Percentiles rank a stretch among this genome's conserved stretches.
Evolutionary conservation across 2,888 invertebrate genomes (phyloP).

Genomic region (Cepaea hortensis): DNA sequence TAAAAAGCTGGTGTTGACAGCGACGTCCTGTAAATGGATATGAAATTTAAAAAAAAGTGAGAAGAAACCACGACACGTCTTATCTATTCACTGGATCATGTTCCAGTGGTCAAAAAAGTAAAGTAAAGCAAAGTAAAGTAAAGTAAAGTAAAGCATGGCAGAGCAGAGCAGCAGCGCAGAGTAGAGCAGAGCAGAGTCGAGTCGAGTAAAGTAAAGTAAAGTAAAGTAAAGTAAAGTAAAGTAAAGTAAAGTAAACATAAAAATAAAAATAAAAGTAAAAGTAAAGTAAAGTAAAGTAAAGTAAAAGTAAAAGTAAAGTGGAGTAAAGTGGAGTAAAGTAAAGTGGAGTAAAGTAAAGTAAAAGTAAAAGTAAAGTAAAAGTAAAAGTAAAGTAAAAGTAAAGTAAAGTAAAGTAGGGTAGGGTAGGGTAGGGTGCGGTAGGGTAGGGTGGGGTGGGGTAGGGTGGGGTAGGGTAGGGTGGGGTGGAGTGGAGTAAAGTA

Average conservation of each 20-base stretch:
- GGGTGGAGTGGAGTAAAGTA: conserved; percentile 34
- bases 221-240: not conserved
- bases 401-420: not conserved
- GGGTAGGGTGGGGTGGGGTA: not conserved
- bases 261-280: too few relatives aligned
- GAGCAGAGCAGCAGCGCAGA: conserved; percentile 4
- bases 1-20: too few relatives aligned
- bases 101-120: not conserved
- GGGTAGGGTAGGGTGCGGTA: not conserved
- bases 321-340: not conserved
- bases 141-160: conserved; percentile 11
- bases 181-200: conserved; percentile 18
- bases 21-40: too few relatives aligned
- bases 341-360: too few relatives aligned
- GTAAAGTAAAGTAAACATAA: not conserved
- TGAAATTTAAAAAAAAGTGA: too few relatives aligned
- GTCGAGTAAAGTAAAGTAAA: not conserved
- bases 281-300: not conserved
- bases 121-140: not conserved
- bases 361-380: too few relatives aligned
- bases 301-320: not conserved
- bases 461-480: conserved; percentile 17
- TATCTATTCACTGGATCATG: too few relatives aligned
- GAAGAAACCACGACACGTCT: too few relatives aligned
- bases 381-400: not conserved